Evolutionary conservation across 2,888 invertebrate genomes (phyloP).

Genomic region (Dicyrtoma fusca): DNA sequence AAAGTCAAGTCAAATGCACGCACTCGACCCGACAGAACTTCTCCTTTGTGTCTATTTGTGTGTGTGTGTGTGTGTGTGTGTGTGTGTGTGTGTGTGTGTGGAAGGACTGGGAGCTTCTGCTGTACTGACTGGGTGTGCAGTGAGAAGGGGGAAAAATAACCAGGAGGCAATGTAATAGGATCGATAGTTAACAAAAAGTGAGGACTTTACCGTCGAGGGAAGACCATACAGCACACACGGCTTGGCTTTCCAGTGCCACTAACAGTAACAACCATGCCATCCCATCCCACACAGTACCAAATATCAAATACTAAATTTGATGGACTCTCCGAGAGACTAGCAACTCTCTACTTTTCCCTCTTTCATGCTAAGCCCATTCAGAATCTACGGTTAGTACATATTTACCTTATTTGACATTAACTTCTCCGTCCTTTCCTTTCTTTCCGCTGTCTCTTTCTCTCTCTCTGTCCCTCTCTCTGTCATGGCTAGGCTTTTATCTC

Average conservation of each 20-base stretch:
- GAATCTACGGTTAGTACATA: conserved; percentile 6
- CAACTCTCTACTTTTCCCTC: background rate
- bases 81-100: background rate
- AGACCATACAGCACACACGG: no score
- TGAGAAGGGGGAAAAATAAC: conserved; percentile 26
- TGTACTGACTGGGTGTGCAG: background rate
- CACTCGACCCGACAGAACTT: conserved; percentile 35
- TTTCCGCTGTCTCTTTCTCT: background rate
- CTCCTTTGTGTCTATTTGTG: conserved; percentile 18
- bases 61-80: background rate
- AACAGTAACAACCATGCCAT: background rate
- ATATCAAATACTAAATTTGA: background rate
- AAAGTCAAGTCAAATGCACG: conserved; percentile 41
- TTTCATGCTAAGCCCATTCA: background rate
- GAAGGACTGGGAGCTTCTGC: no score
- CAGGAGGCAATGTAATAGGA: conserved; percentile 32
- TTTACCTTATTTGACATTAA: no score
- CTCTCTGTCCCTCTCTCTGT: background rate
- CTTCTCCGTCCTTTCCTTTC: conserved; percentile 4
- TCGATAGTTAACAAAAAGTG: conserved; percentile 19
- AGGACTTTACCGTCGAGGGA: no score
- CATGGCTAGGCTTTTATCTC: no score
- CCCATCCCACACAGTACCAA: no score
- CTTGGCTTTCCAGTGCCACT: no score
- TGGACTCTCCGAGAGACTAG: background rate